These are phyloP conservation scores for Drosophila kambysellisi DNA, from an alignment of 2,888 invertebrate genomes.

Conservation along the genomic window DNA sequence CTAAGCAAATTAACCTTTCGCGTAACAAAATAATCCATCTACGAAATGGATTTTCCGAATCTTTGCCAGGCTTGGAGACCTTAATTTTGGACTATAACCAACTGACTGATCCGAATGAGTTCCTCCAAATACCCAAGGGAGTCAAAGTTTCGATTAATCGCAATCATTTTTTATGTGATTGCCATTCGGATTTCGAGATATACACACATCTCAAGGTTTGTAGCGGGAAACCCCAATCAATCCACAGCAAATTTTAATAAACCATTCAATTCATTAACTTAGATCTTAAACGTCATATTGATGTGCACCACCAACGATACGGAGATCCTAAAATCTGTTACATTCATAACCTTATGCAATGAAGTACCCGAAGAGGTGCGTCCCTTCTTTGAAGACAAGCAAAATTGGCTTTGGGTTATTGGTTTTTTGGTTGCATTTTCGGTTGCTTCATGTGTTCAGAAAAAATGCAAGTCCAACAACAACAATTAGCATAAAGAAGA, in stretches of 20 bases:
- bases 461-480: too few species aligned
- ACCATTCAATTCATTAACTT: background rate
- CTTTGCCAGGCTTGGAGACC: rapidly evolving
- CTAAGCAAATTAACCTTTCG: background rate
- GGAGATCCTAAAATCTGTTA: background rate
- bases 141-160: rapidly evolving
- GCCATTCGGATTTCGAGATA: background rate
- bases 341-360: background rate
- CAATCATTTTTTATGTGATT: constrained; percentile 9
- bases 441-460: too few species aligned
- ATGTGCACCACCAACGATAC: background rate
- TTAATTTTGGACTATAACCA: background rate
- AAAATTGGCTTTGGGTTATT: too few species aligned
- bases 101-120: background rate
- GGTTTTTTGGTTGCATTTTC: too few species aligned
- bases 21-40: background rate
- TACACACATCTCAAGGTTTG: background rate
- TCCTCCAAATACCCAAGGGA: background rate
- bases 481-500: too few species aligned
- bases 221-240: background rate
- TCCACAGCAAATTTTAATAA: background rate
- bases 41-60: background rate
- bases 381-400: too few species aligned
- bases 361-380: too few species aligned
- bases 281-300: rapidly evolving